Evolutionary conservation across 2,888 invertebrate species (phyloP).

Genomic region (Chrysolina oricalcia): DNA sequence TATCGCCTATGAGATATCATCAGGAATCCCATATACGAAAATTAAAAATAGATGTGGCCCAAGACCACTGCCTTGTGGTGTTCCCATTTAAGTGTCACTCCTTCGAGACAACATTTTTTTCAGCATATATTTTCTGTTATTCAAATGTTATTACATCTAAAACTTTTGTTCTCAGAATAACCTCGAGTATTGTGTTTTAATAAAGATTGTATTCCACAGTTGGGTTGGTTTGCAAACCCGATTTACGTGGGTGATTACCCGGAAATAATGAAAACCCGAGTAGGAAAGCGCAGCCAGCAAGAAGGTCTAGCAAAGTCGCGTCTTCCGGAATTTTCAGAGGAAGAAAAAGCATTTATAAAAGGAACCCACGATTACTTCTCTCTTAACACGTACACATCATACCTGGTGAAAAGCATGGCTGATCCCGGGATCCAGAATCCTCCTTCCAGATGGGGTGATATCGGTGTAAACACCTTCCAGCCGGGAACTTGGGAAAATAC

Average conservation of each 20-base stretch:
- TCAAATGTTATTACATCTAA: too few species aligned
- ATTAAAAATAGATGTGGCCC: too few species aligned
- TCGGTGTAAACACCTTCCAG: slow-evolving; percentile 20
- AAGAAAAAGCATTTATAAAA: slow-evolving; percentile 77
- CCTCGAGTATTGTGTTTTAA: too few species aligned
- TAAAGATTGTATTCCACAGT: slow-evolving; percentile 31
- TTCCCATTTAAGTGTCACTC: too few species aligned
- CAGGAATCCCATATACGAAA: too few species aligned
- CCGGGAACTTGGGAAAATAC: slow-evolving; percentile 19
- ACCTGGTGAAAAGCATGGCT: slow-evolving; percentile 27
- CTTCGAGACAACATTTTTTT: too few species aligned
- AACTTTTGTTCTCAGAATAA: too few species aligned
- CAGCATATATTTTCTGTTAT: too few species aligned
- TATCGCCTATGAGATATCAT: too few species aligned
- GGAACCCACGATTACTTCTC: slow-evolving; percentile 83
- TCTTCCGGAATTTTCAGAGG: slow-evolving; percentile 76
- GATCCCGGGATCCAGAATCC: slow-evolving; percentile 29
- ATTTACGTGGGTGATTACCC: slow-evolving; percentile 82
- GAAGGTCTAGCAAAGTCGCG: slow-evolving; percentile 78
- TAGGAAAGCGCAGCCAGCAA: slow-evolving; percentile 74
- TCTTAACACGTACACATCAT: slow-evolving; percentile 80
- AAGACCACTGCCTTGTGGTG: too few species aligned
- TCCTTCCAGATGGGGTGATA: slow-evolving; percentile 21
- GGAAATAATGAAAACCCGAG: slow-evolving; percentile 75
- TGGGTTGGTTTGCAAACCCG: slow-evolving; percentile 71